Evolutionary conservation across 2,888 invertebrate genomes (phyloP).

Genomic region (Caenorhabditis sp.): DNA sequence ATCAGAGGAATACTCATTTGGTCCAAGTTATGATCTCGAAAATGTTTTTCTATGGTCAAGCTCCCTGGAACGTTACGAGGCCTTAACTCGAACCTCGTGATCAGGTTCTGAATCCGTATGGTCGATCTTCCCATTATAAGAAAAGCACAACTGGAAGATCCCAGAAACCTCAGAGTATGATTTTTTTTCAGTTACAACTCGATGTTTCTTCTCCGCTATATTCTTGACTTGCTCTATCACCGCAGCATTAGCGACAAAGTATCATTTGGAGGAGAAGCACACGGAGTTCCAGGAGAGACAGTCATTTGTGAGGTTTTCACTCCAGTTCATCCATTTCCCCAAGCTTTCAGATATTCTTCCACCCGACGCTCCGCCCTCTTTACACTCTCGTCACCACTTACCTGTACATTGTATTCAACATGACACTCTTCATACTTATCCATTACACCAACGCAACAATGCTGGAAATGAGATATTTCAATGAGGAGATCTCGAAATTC

Average conservation of each 20-base stretch:
- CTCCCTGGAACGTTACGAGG: no score
- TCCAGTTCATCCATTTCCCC: no score
- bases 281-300: slow-evolving; percentile 64
- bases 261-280: slow-evolving; percentile 64
- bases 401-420: slow-evolving; percentile 70
- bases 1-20: no score
- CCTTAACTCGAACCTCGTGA: background rate
- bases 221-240: slow-evolving; percentile 57
- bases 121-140: no score
- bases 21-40: no score
- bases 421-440: slow-evolving; percentile 68
- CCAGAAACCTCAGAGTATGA: no score
- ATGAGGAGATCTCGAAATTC: slow-evolving; percentile 64
- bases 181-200: slow-evolving; percentile 61
- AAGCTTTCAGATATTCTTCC: slow-evolving; percentile 16
- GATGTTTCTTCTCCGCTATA: slow-evolving; percentile 57
- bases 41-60: no score
- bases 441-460: slow-evolving; percentile 69
- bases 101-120: no score
- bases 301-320: slow-evolving; percentile 62
- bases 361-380: slow-evolving; percentile 3
- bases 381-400: slow-evolving; percentile 49
- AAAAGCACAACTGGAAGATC: no score
- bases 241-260: slow-evolving; percentile 63
- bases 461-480: slow-evolving; percentile 70